These are phyloP conservation scores for Gallinago undulata DNA, from an alignment of 2,113 vertebrate species.

Conservation along the genomic window DNA sequence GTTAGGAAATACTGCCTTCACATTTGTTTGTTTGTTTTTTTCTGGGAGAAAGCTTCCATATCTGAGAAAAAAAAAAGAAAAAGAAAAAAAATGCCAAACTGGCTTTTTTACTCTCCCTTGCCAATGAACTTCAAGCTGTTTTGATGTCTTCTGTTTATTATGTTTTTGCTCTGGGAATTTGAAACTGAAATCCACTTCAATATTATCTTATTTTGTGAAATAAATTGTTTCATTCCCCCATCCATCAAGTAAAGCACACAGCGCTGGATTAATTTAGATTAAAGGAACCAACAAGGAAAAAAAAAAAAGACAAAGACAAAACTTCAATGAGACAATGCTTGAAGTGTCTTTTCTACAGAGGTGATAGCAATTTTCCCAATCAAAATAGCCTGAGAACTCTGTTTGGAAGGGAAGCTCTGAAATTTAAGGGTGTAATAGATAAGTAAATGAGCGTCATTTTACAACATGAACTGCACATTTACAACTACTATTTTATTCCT, in stretches of 20 bases:
- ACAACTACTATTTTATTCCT: background rate
- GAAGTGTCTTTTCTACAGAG: background rate
- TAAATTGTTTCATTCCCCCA: conserved; percentile 9
- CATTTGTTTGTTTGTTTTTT: background rate
- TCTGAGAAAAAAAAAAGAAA: background rate
- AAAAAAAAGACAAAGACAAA: background rate
- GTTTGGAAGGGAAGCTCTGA: background rate
- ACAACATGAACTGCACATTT: background rate
- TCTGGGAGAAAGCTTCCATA: background rate
- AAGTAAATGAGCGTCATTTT: background rate
- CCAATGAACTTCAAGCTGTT: background rate
- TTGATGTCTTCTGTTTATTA: conserved; percentile 30
- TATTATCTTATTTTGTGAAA: conserved; percentile 45
- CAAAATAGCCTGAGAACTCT: background rate
- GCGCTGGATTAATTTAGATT: conserved; percentile 46
- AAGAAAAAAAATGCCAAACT: background rate
- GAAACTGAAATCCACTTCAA: conserved; percentile 33
- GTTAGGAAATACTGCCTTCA: background rate
- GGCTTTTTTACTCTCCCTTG: background rate
- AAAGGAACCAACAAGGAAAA: background rate
- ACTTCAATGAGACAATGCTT: background rate
- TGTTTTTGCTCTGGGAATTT: background rate
- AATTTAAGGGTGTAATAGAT: background rate
- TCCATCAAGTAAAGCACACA: background rate
- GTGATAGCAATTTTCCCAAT: background rate